Conservation (phyloP, 2,797 vertebrate species). For the Girardinus metallicus region DNA sequence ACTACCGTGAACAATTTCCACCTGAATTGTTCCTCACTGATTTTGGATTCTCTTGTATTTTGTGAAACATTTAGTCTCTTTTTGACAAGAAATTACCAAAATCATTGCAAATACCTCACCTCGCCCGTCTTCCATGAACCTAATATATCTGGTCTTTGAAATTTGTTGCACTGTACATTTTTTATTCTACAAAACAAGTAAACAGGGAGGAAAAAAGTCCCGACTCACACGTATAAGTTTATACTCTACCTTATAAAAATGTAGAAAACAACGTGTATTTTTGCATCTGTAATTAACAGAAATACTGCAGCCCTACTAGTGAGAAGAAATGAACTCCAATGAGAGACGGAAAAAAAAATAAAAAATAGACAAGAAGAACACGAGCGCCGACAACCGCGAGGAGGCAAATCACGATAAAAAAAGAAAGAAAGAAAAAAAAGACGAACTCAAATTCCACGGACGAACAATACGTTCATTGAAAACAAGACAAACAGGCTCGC, state of each 20-base stretch:
- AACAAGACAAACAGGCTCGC: constrained; percentile 13
- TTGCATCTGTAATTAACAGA: not conserved
- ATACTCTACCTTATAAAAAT: not conserved
- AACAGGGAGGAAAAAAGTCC: not conserved
- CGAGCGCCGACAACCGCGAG: constrained; percentile 1
- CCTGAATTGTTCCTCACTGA: not conserved
- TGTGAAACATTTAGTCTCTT: not conserved
- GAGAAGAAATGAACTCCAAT: constrained; percentile 9
- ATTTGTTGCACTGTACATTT: not conserved
- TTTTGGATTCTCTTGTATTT: not conserved
- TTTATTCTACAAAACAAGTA: not conserved
- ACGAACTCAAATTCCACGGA: constrained; percentile 44
- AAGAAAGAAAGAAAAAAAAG: not conserved
- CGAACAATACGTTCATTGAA: constrained; percentile 30
- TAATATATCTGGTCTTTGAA: not conserved
- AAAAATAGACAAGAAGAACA: not conserved
- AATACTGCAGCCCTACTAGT: not conserved
- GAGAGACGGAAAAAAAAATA: not conserved
- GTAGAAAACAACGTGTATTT: not conserved
- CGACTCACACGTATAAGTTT: not conserved
- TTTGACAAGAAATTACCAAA: not conserved
- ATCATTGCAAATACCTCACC: not conserved
- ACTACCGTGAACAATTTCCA: not conserved
- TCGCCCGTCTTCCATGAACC: not conserved
- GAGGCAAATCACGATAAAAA: constrained; percentile 24